A percentile compares a stretch with the other conserved stretches of the same genome.
Conservation (phyloP, 1,140 invertebrate genomes). For the Batillaria attramentaria region DNA sequence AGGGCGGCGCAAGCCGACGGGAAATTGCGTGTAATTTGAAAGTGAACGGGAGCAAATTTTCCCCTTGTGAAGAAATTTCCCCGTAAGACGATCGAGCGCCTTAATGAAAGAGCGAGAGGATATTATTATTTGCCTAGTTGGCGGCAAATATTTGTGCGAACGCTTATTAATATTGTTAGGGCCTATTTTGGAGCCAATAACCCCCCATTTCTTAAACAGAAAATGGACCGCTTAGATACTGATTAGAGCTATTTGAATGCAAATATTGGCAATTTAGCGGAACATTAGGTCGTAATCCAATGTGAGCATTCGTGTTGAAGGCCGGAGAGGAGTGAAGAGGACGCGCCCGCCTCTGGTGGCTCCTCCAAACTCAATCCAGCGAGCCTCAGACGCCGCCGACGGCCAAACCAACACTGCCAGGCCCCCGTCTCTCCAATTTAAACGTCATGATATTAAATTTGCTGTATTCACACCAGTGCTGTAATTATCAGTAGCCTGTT, state of each 20-base stretch:
- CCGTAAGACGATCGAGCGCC: conserved; percentile 30
- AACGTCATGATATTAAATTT: conserved; percentile 47
- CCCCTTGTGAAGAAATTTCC: conserved; percentile 45
- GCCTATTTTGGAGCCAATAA: conserved; percentile 47
- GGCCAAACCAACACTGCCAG: conserved; percentile 6
- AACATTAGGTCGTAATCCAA: conserved; percentile 50
- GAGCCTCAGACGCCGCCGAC: neutral
- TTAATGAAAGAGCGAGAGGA: conserved; percentile 43
- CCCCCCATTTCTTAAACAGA: conserved; percentile 32
- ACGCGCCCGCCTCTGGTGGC: conserved; percentile 30
- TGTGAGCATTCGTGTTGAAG: conserved; percentile 37
- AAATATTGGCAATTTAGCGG: conserved; percentile 55
- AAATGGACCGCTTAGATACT: conserved; percentile 44
- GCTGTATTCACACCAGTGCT: conserved; percentile 34
- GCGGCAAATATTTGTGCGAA: conserved; percentile 47
- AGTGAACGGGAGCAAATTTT: conserved; percentile 40
- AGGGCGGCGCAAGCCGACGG: conserved; percentile 27
- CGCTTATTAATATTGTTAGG: conserved; percentile 49
- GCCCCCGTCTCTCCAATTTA: conserved; percentile 35
- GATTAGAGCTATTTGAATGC: conserved; percentile 52
- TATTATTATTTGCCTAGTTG: conserved; percentile 47
- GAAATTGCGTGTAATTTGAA: conserved; percentile 41
- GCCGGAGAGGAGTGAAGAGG: neutral
- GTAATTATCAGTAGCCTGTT: conserved; percentile 39
- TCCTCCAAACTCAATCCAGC: conserved; percentile 35